Evolutionary conservation across 2,797 vertebrate species (phyloP).

Genomic region (Ataeniobius toweri): DNA sequence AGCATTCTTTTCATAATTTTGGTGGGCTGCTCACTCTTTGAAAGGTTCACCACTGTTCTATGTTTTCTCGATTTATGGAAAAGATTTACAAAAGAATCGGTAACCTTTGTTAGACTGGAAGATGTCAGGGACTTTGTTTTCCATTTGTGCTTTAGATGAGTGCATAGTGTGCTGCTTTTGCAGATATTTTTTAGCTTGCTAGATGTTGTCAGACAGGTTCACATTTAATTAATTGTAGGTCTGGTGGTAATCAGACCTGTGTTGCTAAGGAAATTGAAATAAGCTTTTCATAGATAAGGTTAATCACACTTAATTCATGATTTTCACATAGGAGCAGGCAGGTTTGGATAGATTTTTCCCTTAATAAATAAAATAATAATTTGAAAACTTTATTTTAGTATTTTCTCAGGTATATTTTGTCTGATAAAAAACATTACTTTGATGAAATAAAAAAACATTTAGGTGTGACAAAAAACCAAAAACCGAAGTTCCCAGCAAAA

Average conservation of each 20-base stretch:
- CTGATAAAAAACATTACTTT: background rate
- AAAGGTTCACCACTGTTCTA: background rate
- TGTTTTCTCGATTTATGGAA: background rate
- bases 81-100: background rate
- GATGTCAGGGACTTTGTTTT: background rate
- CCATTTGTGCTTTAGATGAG: background rate
- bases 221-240: background rate
- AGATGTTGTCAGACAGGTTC: background rate
- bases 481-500: slow-evolving; percentile 1
- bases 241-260: background rate
- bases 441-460: background rate
- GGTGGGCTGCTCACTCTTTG: background rate
- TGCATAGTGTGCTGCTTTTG: background rate
- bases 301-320: background rate
- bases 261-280: background rate
- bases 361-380: background rate
- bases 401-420: background rate
- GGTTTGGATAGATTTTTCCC: background rate
- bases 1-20: background rate
- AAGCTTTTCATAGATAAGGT: background rate
- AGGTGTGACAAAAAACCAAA: background rate
- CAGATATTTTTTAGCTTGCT: background rate
- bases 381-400: background rate
- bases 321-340: background rate
- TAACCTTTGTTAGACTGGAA: background rate